Evolutionary conservation across 2,797 vertebrate species (phyloP).

Genomic region (Syngnathus rostellatus): DNA sequence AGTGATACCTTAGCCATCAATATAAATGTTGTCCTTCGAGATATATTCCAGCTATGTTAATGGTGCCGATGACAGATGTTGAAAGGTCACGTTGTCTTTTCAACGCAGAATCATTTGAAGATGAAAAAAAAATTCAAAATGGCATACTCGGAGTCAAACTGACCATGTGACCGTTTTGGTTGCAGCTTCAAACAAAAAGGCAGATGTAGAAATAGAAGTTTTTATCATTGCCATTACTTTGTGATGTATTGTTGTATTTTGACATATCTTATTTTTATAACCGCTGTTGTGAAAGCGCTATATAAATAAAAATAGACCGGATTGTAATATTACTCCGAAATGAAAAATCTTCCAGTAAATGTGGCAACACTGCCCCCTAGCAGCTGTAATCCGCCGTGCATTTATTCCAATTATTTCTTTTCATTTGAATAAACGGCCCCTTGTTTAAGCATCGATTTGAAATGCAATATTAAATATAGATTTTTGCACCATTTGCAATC

Average conservation of each 20-base stretch:
- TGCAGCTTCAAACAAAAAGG: too few species aligned
- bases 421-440: not conserved
- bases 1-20: too few species aligned
- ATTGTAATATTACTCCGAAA: too few species aligned
- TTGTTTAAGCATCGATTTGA: not conserved
- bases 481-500: not conserved
- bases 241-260: too few species aligned
- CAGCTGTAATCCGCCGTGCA: not conserved
- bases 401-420: not conserved
- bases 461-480: not conserved
- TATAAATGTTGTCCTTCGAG: not conserved
- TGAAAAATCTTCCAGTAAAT: not conserved
- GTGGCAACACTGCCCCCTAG: constrained; percentile 3
- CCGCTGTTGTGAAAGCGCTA: too few species aligned
- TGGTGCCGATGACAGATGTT: not conserved
- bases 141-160: not conserved
- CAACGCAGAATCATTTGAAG: not conserved
- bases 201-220: too few species aligned
- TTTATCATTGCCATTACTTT: too few species aligned
- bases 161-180: too few species aligned
- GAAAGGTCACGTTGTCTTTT: too few species aligned
- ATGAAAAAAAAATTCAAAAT: not conserved
- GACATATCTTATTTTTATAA: too few species aligned
- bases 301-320: too few species aligned
- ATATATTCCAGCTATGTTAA: not conserved